Evolutionary conservation across 2,888 invertebrate genomes (phyloP), one percentile per base, ranked within the genome.

Genomic region (Caenorhabditis virilis): DNA sequence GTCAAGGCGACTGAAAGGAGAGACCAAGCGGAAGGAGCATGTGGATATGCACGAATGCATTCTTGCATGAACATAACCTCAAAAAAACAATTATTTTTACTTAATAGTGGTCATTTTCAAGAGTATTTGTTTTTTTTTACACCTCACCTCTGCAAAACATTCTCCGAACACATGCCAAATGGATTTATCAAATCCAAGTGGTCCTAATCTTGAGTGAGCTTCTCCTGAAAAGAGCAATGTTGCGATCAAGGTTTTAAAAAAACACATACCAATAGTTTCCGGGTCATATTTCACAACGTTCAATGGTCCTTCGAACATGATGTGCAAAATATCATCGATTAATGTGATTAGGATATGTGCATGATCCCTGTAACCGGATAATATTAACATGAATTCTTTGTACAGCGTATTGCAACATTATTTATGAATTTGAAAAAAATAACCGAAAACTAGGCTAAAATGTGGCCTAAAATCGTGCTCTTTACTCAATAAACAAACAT

Each of bases 41-140:
- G 79, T 7, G 79, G 79, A 58, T 77, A 79, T 9, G 77, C 79
- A 4, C 79, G 63, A 13, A 79, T 74, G 43, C 76, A 76, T 26
- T 79, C 79, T 53, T 79, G 79, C 43, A 65, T 72, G 64, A 77
- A 78, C 77, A 78, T 76, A 22, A 77, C 74, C 72, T 72, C 15
- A 38, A 49, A 56, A 16, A 27, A 68, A 46, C 65, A 61, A 49
- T 15, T 33, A 11, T 18, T 18, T 47, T n/a, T n/a, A n/a, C n/a
- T n/a, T n/a, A n/a, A n/a, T n/a, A n/a, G n/a, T n/a, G n/a, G n/a
- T n/a, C n/a, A n/a, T n/a, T n/a, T n/a, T n/a, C n/a, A n/a, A n/a
- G n/a, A n/a, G n/a, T n/a, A n/a, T n/a, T n/a, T n/a, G n/a, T n/a
- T n/a, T n/a, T n/a, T n/a, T n/a, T n/a, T n/a, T n/a, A n/a, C n/a